Evolutionary conservation across 2,888 invertebrate species (phyloP), one percentile per base, ranked within the genome.

Genomic region (Lepidochrysops patricia): DNA sequence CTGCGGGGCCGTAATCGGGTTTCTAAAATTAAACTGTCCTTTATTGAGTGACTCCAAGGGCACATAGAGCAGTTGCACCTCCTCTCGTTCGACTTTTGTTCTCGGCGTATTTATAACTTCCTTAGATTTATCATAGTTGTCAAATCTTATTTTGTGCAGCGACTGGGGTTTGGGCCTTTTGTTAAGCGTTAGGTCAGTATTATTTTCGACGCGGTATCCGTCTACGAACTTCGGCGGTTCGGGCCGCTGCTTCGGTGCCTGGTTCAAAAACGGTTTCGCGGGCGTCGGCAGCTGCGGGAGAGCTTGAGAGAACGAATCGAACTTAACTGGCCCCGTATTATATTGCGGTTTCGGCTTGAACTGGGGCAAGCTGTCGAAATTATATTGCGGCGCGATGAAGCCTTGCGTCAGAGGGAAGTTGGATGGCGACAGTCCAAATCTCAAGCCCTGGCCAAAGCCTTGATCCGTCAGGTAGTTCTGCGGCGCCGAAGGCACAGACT

Each of bases 61-160:
- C 0, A 96, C 95, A 72, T 96, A 96, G 0, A 96, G 85, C 35
- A 96, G 78, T 72, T 96, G 96, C 0, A 96, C 93, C 79, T 94
- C 92, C 77, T 94, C 93, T 68, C 88, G 83, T 74, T 91, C 90
- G 1, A 76, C 66, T 70, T 82, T 85, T 9, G 76, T 72, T 62
- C 75, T 78, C 6, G 67, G 69, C 57, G 73, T 70, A 2, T 74
- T 63, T 19, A 74, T 61, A 15, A 69, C 62, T 61, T 83, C 80
- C 65, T 79, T 79, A 0, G 71, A 65, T 63, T 79, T 82, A 2
- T 85, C 84, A 52, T 72, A 74, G 26, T 65, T 74, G 35, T 84
- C 85, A 62, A 79, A 84, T 65, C 84, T 88, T 0, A 87, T 74
- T 66, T 88, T 89, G 61, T 87, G 86, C 54, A 82, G 62, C 0